Evolutionary conservation across 2,113 vertebrate genomes (phyloP), one percentile per base, ranked within the genome.

Genomic region (Lynx canadensis): DNA sequence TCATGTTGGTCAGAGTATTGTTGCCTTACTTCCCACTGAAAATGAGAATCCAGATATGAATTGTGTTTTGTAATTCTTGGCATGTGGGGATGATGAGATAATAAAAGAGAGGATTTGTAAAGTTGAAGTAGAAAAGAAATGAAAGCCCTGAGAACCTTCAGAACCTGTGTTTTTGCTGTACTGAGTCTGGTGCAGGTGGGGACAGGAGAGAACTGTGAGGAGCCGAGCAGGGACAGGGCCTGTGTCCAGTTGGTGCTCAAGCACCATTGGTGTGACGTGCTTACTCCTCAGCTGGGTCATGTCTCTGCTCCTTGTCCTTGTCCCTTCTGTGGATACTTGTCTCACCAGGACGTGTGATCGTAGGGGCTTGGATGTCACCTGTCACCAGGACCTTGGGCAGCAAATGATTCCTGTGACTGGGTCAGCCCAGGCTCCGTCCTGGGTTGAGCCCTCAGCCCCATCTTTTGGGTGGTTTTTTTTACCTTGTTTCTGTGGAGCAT

Each of bases 321-420:
- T 15, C 14, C 41, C 2, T 78, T 48, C 14, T 48, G 45, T 48
- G 29, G 41, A 78, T 10, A 0, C 45, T 78, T 78, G 15, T 78
- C 74, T 48, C 71, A 5, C 14, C 45, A 78, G 74, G 74, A 48
- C 74, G 48, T 87, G 33, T 73, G 55, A 48, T 33, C 74, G 57
- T 45, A 65, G n/a, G 23, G 33, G 31, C n/a, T 33, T 48, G 38
- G 45, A 57, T 0, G 13, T 9, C 57, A 29, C 4, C 41, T 80
- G 21, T 91, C 14, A 86, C 38, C 7, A 41, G 38, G 11, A 36
- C 5, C 2, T 9, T 71, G 38, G 3, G 15, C 60, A 90, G 14
- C 0, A 1, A 76, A 38, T 18, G 4, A 19, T 60, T 50, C 19
- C 0, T 19, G 8, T 31, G 36, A 16, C 16, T 1, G 1, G 7